Conservation (phyloP, 2,888 invertebrate genomes). For the Melanchra persicariae region DNA sequence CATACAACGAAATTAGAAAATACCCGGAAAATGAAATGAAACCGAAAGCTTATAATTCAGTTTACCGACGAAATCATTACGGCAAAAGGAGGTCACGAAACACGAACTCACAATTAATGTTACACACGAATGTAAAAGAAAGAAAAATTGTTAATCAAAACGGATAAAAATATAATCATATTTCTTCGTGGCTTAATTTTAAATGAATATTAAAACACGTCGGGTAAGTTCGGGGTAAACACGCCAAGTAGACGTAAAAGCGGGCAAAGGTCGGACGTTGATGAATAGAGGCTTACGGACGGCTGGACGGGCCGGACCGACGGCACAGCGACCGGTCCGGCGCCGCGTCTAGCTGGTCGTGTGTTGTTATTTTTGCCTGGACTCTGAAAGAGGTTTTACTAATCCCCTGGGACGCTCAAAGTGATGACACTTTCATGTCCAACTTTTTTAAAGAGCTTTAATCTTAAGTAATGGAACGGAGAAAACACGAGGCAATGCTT, state of each 20-base stretch:
- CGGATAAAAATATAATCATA: constrained; percentile 58
- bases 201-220: constrained; percentile 75
- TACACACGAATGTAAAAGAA: constrained; percentile 48
- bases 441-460: constrained; percentile 24
- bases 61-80: constrained; percentile 46
- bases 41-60: constrained; percentile 39
- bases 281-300: constrained; percentile 72
- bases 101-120: constrained; percentile 52
- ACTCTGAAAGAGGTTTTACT: constrained; percentile 24
- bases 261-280: constrained; percentile 76
- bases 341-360: constrained; percentile 23
- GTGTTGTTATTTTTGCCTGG: constrained; percentile 42
- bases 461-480: background rate
- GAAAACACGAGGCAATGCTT: background rate
- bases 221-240: constrained; percentile 67
- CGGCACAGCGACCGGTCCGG: constrained; percentile 27
- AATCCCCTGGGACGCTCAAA: constrained; percentile 23
- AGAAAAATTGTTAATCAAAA: constrained; percentile 56
- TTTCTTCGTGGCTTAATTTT: constrained; percentile 66
- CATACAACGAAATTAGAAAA: constrained; percentile 29
- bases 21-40: constrained; percentile 25
- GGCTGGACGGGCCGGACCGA: constrained; percentile 36
- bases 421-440: constrained; percentile 25
- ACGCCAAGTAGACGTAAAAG: constrained; percentile 69
- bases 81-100: constrained; percentile 52